Conservation (phyloP, 2,797 vertebrate species). For the Fringilla coelebs region DNA sequence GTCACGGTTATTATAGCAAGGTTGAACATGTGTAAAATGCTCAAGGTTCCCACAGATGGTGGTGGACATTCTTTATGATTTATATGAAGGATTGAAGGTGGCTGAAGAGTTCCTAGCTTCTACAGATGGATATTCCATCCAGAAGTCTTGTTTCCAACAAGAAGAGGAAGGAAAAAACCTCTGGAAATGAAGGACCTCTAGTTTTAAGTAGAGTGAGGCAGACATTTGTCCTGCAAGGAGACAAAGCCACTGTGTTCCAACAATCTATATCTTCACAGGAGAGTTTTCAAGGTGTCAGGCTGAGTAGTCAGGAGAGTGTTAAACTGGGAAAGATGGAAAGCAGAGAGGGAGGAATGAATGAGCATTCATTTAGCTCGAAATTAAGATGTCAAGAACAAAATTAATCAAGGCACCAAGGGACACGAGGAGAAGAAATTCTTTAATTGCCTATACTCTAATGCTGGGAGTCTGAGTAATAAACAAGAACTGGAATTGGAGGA, state of each 20-base stretch:
- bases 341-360: slow-evolving; percentile 36
- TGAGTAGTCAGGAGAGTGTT: slow-evolving; percentile 59
- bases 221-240: neutral
- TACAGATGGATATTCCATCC: neutral
- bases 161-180: neutral
- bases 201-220: neutral
- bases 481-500: slow-evolving; percentile 62
- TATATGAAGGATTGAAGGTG: neutral
- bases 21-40: fast-evolving
- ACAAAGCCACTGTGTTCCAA: neutral
- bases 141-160: neutral
- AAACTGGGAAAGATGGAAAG: slow-evolving; percentile 28
- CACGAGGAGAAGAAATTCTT: slow-evolving; percentile 62
- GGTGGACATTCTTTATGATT: neutral
- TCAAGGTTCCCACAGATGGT: neutral
- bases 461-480: slow-evolving; percentile 63
- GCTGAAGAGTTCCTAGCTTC: neutral
- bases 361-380: slow-evolving; percentile 55
- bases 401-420: slow-evolving; percentile 69
- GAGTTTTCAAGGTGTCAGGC: neutral
- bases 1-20: neutral
- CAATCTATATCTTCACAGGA: neutral
- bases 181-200: neutral
- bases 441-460: slow-evolving; percentile 66
- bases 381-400: slow-evolving; percentile 71